Evolutionary conservation across 2,888 invertebrate genomes (phyloP).

Genomic region (Eutolmus rufibarbis): DNA sequence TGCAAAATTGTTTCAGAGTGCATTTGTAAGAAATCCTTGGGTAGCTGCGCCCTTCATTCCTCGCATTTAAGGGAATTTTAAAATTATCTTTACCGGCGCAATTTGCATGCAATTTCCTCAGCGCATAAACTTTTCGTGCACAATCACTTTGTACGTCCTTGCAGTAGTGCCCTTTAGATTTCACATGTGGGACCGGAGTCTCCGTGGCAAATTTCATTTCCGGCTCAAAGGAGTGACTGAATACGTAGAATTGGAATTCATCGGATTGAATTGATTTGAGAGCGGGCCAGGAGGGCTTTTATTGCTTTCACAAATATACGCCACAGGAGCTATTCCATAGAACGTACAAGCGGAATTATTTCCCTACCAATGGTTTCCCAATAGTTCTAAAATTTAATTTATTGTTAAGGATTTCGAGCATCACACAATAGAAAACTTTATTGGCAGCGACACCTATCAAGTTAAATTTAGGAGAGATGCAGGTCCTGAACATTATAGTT

Average conservation of each 20-base stretch:
- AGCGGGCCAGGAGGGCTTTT: background rate
- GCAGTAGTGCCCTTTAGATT: background rate
- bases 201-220: conserved; percentile 23
- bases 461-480: background rate
- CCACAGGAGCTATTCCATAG: background rate
- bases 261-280: conserved; percentile 20
- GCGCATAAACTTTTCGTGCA: conserved; percentile 21
- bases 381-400: background rate
- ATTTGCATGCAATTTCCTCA: conserved; percentile 39
- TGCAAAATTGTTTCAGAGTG: conserved; percentile 35
- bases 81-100: conserved; percentile 22
- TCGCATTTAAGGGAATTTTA: conserved; percentile 27
- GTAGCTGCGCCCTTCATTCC: background rate
- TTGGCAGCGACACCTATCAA: background rate
- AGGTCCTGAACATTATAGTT: background rate
- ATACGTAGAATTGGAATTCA: conserved; percentile 13
- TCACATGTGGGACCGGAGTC: background rate
- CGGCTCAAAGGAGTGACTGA: conserved; percentile 10
- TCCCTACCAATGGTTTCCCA: background rate
- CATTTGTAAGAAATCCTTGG: conserved; percentile 16
- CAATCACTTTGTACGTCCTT: background rate
- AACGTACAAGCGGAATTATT: background rate
- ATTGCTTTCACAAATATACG: conserved; percentile 2
- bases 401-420: background rate
- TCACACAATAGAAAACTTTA: background rate